phyloP scores from a whole-genome alignment of 2,113 vertebrate genomes.

The Anoura caudifer region DNA sequence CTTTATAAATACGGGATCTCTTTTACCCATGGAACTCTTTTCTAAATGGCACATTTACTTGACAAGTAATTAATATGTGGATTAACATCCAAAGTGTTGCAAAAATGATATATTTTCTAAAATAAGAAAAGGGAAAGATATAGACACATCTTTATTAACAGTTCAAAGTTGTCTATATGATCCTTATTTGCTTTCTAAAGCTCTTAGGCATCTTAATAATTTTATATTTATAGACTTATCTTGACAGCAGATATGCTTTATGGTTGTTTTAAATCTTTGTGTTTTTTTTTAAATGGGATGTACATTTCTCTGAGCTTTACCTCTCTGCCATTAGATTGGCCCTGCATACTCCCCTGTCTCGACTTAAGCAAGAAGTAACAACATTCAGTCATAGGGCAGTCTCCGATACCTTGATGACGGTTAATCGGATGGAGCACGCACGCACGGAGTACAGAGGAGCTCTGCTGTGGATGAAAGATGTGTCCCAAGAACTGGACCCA shows the following conservation, averaged over 20 bases:
- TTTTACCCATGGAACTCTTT: background rate
- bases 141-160: background rate
- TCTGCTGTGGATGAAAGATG: conserved; percentile 88
- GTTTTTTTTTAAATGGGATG: background rate
- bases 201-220: background rate
- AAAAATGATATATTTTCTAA: conserved; percentile 17
- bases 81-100: background rate
- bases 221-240: background rate
- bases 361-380: conserved; percentile 87
- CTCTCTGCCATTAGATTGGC: conserved; percentile 77
- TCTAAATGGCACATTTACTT: conserved; percentile 3
- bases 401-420: conserved; percentile 85
- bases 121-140: background rate
- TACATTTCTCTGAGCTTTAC: background rate
- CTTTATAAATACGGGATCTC: background rate
- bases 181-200: background rate
- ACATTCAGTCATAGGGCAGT: conserved; percentile 87
- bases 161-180: background rate
- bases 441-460: conserved; percentile 87
- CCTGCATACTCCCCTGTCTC: conserved; percentile 84
- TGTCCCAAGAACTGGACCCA: conserved; percentile 87
- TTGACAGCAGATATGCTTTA: background rate
- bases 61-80: background rate
- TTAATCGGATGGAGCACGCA: conserved; percentile 86
- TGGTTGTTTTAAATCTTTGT: background rate